Evolutionary conservation across 2,113 vertebrate genomes (phyloP), one percentile per base, ranked within the genome.

Genomic region (Corythornis madagascariensis): DNA sequence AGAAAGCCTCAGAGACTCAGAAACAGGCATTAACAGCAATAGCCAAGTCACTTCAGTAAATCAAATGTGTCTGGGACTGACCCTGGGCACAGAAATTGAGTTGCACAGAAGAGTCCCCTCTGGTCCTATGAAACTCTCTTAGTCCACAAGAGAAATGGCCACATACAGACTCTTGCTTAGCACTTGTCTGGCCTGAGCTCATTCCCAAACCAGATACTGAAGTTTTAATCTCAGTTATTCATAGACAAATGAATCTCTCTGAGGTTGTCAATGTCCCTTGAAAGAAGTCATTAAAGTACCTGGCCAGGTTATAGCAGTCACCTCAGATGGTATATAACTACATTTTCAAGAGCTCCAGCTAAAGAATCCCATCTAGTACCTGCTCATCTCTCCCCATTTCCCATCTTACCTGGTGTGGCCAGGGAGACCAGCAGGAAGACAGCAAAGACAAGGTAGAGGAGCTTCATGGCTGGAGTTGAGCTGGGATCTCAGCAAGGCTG

Each of bases 361-460:
- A 20, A 76, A 65, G 25, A 45, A 69, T 16, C 12, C 17, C 35
- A 64, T 2, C 5, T 2, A 5, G 4, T 3, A 20, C 3, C 45
- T 55, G 5, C 20, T 59, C 50, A 29, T 69, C 74, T 69, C 9
- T 4, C 10, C 26, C 59, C 11, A 18, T 29, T 73, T 66, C 14
- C 64, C 55, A 7, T 25, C 95, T 95, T 95, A 97, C 95, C 95
- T 93, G 95, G 88, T 42, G 93, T 18, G 24, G 87, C 92, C 83
- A 93, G 42, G 45, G 95, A 89, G 73, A 92, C 38, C 45, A 97
- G 92, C 0, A 97, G 80, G 73, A 97, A 82, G 42, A 95, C 53
- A 33, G 76, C 12, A 0, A 95, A 84, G 74, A 93, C 61, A 42
- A 97, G 67, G 87, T 74, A 92, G 61, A 96, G 74, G 63, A 89